Percentiles rank a stretch among this genome's conserved stretches.
Conservation (phyloP, 2,888 invertebrate species). For the Phasia obesa region DNA sequence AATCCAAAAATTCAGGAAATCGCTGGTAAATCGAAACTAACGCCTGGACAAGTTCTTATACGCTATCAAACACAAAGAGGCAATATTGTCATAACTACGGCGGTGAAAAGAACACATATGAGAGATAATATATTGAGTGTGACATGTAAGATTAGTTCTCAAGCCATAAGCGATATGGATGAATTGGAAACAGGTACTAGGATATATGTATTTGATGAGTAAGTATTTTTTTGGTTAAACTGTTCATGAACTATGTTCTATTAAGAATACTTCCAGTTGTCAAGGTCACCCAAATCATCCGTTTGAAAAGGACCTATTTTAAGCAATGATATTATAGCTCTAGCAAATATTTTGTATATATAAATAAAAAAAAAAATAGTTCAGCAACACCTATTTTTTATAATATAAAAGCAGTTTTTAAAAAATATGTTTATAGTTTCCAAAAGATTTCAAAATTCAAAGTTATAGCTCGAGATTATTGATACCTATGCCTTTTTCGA, state of each 20-base stretch:
- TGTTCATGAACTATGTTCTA: too few relatives aligned
- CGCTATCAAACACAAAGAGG: constrained; percentile 88
- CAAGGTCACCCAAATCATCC: constrained; percentile 67
- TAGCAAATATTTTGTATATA: too few relatives aligned
- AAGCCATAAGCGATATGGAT: constrained; percentile 85
- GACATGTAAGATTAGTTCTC: constrained; percentile 87
- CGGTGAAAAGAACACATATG: constrained; percentile 88
- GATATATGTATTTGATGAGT: constrained; percentile 64
- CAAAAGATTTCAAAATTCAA: too few relatives aligned
- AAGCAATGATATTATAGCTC: background rate
- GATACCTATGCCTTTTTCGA: too few relatives aligned
- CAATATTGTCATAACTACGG: constrained; percentile 91
- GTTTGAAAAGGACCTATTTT: constrained; percentile 53
- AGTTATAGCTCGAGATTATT: too few relatives aligned
- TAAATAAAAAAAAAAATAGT: too few relatives aligned
- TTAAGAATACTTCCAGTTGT: constrained; percentile 38
- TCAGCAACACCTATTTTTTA: too few relatives aligned
- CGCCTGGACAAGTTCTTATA: constrained; percentile 86
- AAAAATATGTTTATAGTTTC: too few relatives aligned
- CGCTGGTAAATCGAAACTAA: constrained; percentile 85
- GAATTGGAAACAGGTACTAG: constrained; percentile 83
- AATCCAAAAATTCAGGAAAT: constrained; percentile 60
- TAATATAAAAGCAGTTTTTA: too few relatives aligned
- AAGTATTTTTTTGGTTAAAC: constrained; percentile 58
- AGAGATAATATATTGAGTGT: constrained; percentile 88